Conservation (phyloP, 2,113 vertebrate genomes). For the Pedetes capensis region DNA sequence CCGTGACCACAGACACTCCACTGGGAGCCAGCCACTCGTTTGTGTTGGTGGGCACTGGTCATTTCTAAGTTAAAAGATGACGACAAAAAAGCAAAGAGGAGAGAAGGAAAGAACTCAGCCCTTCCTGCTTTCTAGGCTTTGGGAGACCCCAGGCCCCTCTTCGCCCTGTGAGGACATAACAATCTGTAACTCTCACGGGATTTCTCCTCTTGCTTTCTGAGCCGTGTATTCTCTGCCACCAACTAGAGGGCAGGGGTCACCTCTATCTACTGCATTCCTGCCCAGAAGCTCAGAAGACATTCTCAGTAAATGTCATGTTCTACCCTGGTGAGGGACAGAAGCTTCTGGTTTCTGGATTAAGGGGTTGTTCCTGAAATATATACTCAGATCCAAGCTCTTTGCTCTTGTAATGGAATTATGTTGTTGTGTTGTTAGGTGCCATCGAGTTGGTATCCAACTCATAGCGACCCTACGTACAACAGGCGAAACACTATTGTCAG, state of each 20-base stretch:
- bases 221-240: background rate
- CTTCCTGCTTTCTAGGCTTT: background rate
- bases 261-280: background rate
- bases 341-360: background rate
- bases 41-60: background rate
- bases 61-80: background rate
- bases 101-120: background rate
- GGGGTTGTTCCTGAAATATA: background rate
- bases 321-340: fast-evolving
- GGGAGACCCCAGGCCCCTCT: background rate
- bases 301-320: background rate
- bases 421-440: no score
- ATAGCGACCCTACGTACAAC: no score
- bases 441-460: no score
- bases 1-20: background rate
- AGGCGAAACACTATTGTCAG: no score
- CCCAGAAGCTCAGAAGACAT: fast-evolving
- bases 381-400: background rate
- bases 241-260: background rate
- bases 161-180: background rate
- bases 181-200: background rate
- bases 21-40: background rate
- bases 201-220: background rate
- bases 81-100: background rate
- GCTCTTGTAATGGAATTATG: background rate